A percentile compares a stretch with the other conserved stretches of the same genome.
Conservation (phyloP, 2,888 invertebrate genomes). For the Stenolophus ochropezus region DNA sequence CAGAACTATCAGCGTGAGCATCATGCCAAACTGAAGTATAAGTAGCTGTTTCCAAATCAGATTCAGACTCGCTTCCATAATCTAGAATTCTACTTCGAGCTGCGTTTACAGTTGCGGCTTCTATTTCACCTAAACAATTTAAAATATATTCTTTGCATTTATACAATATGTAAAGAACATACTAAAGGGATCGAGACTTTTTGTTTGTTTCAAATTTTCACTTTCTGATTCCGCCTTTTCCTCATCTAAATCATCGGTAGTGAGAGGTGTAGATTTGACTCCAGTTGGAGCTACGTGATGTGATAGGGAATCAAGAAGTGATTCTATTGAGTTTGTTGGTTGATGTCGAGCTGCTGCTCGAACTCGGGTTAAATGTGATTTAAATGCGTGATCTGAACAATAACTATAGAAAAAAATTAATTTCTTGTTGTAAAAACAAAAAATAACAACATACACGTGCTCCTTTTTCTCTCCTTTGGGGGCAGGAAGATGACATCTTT, state of each 20-base stretch:
- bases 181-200: constrained; percentile 78
- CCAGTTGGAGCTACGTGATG: constrained; percentile 77
- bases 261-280: constrained; percentile 66
- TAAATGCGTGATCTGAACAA: constrained; percentile 82
- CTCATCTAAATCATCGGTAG: constrained; percentile 68
- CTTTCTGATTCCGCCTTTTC: constrained; percentile 73
- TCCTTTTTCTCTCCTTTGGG: constrained; percentile 84
- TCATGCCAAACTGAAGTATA: constrained; percentile 79
- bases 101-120: constrained; percentile 74
- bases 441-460: constrained; percentile 73
- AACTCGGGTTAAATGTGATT: constrained; percentile 79
- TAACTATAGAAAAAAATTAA: constrained; percentile 72
- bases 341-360: constrained; percentile 78
- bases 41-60: constrained; percentile 81
- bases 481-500: constrained; percentile 86
- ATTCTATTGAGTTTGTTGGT: constrained; percentile 81
- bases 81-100: constrained; percentile 79
- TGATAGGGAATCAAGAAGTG: constrained; percentile 78
- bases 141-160: constrained; percentile 1
- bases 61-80: constrained; percentile 84
- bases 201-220: constrained; percentile 72
- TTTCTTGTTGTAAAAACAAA: not conserved
- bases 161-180: constrained; percentile 65
- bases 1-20: constrained; percentile 81
- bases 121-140: constrained; percentile 73